Evolutionary conservation across 2,797 vertebrate genomes (phyloP).

Genomic region (Etheostoma nigrum): DNA sequence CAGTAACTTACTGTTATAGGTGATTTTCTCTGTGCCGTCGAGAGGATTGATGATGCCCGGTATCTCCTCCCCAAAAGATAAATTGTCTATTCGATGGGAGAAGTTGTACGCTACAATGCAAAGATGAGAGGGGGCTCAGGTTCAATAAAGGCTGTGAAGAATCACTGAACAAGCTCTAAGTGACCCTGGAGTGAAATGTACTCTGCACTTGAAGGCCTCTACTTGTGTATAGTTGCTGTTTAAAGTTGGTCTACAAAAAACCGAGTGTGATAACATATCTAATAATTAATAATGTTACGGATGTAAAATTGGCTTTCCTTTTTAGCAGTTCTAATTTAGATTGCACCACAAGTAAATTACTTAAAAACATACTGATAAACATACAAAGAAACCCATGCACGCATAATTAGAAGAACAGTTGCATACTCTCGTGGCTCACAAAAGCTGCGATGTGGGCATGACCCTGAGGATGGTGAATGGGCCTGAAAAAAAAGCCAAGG

Average conservation of each 20-base stretch:
- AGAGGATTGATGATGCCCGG: constrained; percentile 96
- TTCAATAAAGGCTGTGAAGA: constrained; percentile 17
- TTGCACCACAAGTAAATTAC: neutral
- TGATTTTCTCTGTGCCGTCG: constrained; percentile 97
- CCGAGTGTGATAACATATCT: neutral
- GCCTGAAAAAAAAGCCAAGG: constrained; percentile 77
- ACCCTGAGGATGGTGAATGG: constrained; percentile 95
- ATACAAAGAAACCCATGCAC: neutral
- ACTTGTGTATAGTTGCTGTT: neutral
- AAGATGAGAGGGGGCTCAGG: constrained; percentile 43
- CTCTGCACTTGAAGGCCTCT: neutral
- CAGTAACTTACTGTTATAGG: constrained; percentile 88
- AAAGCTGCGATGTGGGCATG: constrained; percentile 97
- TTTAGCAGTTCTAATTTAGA: neutral
- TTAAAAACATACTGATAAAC: neutral
- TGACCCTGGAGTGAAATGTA: neutral
- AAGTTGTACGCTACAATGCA: constrained; percentile 93
- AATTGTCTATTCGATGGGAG: constrained; percentile 97
- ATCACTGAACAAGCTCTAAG: constrained; percentile 3
- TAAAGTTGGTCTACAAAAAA: neutral
- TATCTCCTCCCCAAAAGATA: constrained; percentile 95
- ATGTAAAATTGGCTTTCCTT: neutral
- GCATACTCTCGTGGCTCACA: constrained; percentile 96
- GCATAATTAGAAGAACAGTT: neutral
- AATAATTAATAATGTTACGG: neutral